Evolutionary conservation across 2,113 vertebrate species (phyloP).

Genomic region (Laticauda colubrina): DNA sequence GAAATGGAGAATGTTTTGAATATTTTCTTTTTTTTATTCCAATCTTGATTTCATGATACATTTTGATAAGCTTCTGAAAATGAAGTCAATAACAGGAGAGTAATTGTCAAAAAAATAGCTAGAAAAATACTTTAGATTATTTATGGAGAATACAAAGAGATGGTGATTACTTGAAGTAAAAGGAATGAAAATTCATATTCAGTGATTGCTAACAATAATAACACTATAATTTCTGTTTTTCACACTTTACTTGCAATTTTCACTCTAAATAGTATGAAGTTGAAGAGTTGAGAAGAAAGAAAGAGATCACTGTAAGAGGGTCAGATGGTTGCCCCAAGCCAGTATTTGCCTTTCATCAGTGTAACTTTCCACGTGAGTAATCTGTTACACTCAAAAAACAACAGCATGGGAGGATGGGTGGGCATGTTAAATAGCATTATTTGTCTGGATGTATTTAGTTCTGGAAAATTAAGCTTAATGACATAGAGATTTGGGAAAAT

Average conservation of each 20-base stretch:
- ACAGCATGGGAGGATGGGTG: rapidly evolving
- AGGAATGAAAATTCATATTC: not conserved
- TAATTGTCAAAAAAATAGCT: not conserved
- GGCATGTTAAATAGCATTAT: not conserved
- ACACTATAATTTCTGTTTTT: not conserved
- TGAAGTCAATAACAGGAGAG: not conserved
- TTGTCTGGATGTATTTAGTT: not conserved
- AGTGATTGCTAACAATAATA: not conserved
- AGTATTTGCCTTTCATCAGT: conserved; percentile 87
- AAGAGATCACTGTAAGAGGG: conserved; percentile 91
- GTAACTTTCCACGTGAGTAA: conserved; percentile 93
- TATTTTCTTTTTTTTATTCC: not conserved
- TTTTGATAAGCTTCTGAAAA: not conserved
- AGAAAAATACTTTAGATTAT: not conserved
- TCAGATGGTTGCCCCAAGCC: conserved; percentile 88
- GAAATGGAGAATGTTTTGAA: not conserved
- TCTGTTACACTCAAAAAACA: not conserved
- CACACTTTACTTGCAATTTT: not conserved
- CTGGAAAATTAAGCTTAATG: not conserved
- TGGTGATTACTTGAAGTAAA: not conserved
- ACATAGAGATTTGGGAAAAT: not conserved
- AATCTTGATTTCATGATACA: not conserved
- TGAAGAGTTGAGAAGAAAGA: conserved; percentile 88
- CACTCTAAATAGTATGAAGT: conserved; percentile 79
- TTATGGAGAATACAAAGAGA: not conserved